phyloP scores from a whole-genome alignment of 2,888 invertebrate genomes.

The Oscheius onirici region DNA sequence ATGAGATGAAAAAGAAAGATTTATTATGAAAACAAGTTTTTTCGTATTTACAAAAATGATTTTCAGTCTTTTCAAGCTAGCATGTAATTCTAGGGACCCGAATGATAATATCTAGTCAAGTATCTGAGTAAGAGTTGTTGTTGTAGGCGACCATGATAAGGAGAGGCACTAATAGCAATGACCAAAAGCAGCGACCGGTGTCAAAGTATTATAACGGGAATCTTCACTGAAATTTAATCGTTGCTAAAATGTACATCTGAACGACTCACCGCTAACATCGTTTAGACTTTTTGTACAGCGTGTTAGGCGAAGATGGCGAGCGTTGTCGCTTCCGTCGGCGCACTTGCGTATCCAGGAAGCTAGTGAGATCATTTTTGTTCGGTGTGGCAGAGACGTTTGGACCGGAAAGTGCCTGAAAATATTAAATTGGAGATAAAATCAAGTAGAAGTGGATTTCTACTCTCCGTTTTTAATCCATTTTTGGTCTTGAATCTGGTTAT shows the following conservation, averaged over 20 bases:
- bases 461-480: background rate
- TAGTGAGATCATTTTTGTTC: conserved; percentile 50
- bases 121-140: background rate
- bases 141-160: background rate
- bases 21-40: no score
- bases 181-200: conserved; percentile 11
- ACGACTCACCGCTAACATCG: background rate
- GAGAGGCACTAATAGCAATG: conserved; percentile 23
- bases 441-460: background rate
- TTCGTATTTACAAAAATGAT: no score
- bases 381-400: conserved; percentile 39
- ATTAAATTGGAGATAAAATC: background rate
- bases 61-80: no score
- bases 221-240: background rate
- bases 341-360: conserved; percentile 55
- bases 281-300: conserved; percentile 46
- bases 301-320: conserved; percentile 50
- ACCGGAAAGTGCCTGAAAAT: background rate
- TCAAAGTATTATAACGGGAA: background rate
- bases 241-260: background rate
- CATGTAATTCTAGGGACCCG: conserved; percentile 20
- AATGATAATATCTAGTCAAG: conserved; percentile 14
- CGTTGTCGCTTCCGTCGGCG: conserved; percentile 64
- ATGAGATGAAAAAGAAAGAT: no score
- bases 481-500: no score